Conservation (phyloP, 2,797 vertebrate species). For the Dermochelys coriacea region DNA sequence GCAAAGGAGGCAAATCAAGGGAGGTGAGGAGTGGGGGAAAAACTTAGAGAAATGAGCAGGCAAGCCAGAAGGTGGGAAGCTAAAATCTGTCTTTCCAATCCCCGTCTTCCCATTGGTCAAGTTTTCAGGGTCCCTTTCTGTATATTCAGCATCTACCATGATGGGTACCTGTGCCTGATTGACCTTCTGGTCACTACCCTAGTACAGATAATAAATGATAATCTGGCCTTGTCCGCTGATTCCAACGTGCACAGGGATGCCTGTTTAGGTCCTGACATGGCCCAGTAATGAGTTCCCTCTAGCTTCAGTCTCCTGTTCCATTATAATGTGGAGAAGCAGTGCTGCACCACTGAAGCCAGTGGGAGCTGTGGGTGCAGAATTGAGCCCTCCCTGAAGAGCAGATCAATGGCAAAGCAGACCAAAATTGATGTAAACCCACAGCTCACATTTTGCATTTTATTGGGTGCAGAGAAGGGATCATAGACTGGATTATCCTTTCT, state of each 20-base stretch:
- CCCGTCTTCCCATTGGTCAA: background rate
- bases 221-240: background rate
- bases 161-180: too few species aligned
- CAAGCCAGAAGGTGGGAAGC: background rate
- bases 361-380: background rate
- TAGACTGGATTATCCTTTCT: background rate
- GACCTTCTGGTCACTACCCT: background rate
- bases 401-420: background rate
- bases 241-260: too few species aligned
- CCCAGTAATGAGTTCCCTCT: background rate
- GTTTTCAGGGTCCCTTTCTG: background rate
- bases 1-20: background rate
- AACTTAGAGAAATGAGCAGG: background rate
- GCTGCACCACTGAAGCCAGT: background rate
- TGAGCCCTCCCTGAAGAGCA: background rate
- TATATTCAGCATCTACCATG: background rate
- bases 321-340: background rate
- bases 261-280: too few species aligned
- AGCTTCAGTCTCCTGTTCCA: background rate
- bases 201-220: background rate
- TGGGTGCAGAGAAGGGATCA: background rate
- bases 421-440: background rate
- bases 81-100: background rate
- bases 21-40: accelerated
- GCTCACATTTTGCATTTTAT: background rate